phyloP scores from a whole-genome alignment of 2,797 vertebrate species.

The Sebastes aleutianus region DNA sequence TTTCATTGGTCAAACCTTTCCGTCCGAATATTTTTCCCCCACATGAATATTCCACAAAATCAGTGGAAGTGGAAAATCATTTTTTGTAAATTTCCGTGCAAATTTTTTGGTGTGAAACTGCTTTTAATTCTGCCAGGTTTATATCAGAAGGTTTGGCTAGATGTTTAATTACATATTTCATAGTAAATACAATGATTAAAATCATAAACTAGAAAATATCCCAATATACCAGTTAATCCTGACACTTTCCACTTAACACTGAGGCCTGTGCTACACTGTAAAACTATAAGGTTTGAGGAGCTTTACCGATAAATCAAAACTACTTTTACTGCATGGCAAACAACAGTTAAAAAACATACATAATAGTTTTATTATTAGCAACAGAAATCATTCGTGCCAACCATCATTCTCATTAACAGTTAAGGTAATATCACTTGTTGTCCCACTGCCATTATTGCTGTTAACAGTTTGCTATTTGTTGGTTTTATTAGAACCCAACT shows the following conservation, averaged over 20 bases:
- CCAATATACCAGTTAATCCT: not conserved
- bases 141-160: not conserved
- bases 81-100: no score
- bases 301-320: not conserved
- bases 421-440: not conserved
- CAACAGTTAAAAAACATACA: not conserved
- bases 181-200: not conserved
- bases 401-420: not conserved
- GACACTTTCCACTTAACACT: not conserved
- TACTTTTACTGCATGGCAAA: not conserved
- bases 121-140: not conserved
- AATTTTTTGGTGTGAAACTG: no score
- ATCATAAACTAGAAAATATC: not conserved
- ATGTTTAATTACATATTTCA: not conserved
- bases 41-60: no score
- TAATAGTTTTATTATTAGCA: not conserved
- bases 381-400: not conserved
- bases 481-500: not conserved
- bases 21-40: no score
- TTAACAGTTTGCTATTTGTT: not conserved
- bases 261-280: not conserved
- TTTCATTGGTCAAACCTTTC: no score
- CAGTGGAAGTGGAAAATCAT: no score
- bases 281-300: not conserved
- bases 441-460: not conserved